Conservation (phyloP, 23 tunicate species). For the Ciona savignyi region DNA sequence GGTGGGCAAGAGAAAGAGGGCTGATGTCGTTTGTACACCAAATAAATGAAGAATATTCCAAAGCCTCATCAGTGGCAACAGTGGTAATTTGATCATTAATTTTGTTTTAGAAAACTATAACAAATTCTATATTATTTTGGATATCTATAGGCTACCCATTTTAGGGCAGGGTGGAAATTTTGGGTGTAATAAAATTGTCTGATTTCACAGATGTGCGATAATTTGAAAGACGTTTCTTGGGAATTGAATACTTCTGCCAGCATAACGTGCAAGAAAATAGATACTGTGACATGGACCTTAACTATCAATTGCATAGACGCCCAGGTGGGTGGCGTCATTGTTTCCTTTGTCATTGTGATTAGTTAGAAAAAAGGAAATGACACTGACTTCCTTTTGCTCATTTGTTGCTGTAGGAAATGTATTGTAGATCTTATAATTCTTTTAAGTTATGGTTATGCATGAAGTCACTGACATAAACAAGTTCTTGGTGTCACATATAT, state of each 20-base stretch:
- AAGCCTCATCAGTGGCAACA: conserved; percentile 7
- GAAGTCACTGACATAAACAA: no score
- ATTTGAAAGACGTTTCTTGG: neutral
- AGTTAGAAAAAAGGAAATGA: no score
- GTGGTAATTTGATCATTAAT: conserved; percentile 8
- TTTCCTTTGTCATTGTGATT: neutral
- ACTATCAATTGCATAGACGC: neutral
- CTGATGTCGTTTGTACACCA: conserved; percentile 12
- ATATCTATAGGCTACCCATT: no score
- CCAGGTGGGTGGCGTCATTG: neutral
- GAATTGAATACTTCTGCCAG: neutral
- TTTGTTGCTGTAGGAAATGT: neutral
- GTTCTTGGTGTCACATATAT: no score
- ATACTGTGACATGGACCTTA: neutral
- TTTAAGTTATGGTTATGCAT: no score
- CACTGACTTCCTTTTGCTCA: neutral
- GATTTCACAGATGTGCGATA: neutral
- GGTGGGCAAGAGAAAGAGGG: conserved; percentile 16
- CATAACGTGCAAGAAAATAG: neutral
- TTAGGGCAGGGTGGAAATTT: no score
- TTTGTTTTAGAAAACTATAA: no score
- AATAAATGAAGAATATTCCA: conserved; percentile 9
- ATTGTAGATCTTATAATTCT: neutral
- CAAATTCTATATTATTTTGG: no score
- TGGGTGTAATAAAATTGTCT: neutral